Conservation (phyloP, 2,797 vertebrate species). For the Oreochromis grahami region DNA sequence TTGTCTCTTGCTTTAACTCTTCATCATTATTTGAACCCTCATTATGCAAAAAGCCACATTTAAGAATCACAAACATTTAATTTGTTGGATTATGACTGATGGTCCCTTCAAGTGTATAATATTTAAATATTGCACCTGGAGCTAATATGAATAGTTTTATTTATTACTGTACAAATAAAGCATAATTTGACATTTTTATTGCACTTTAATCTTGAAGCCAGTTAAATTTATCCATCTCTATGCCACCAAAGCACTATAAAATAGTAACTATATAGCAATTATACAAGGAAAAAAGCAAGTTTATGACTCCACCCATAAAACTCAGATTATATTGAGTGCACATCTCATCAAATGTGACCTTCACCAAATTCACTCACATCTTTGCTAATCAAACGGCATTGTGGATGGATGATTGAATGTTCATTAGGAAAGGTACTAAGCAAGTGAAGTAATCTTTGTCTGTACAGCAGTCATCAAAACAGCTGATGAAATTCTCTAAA, state of each 20-base stretch:
- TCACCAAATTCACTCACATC: not conserved
- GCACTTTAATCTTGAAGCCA: not conserved
- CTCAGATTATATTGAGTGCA: not conserved
- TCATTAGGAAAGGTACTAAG: not conserved
- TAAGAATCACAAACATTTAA: not conserved
- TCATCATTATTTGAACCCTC: not conserved
- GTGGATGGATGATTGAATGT: not conserved
- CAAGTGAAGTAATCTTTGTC: not conserved
- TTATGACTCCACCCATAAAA: not conserved
- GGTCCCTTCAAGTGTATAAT: not conserved
- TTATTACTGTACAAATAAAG: not conserved
- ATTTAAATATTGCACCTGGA: not conserved
- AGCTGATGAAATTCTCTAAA: fast-evolving
- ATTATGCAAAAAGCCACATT: not conserved
- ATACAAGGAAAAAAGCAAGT: not conserved
- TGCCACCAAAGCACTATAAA: no score
- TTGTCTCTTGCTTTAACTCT: not conserved
- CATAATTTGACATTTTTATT: not conserved
- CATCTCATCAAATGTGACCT: not conserved
- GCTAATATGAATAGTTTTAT: not conserved
- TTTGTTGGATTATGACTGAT: not conserved
- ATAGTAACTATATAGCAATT: no score
- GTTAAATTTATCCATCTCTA: fast-evolving
- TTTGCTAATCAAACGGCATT: not conserved
- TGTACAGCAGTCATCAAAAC: not conserved